Percentiles rank a stretch among this genome's conserved stretches.
Evolutionary conservation across 2,113 vertebrate species (phyloP).

Genomic region (Tachycineta bicolor): DNA sequence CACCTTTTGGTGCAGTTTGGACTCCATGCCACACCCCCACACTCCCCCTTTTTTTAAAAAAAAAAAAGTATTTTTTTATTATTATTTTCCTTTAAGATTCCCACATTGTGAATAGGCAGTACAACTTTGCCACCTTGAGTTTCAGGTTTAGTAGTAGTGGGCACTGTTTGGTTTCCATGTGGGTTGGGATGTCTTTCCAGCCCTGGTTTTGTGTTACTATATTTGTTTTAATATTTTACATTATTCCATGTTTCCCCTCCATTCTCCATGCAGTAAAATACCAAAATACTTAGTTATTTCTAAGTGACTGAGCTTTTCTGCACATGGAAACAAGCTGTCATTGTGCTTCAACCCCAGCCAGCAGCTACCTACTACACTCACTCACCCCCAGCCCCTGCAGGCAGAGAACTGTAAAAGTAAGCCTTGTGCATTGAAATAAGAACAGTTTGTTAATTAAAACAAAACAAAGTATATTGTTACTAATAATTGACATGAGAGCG

Average conservation of each 20-base stretch:
- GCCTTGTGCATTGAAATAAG: not conserved
- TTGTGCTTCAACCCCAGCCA: not conserved
- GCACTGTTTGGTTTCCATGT: not conserved
- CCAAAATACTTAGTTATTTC: not conserved
- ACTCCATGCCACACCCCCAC: not conserved
- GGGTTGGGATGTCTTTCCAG: not conserved
- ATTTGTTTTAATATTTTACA: not conserved
- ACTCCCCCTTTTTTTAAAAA: not conserved
- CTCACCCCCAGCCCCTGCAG: accelerated
- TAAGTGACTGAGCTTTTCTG: not conserved
- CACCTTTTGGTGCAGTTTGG: not conserved
- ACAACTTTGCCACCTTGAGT: not conserved
- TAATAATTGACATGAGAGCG: not conserved
- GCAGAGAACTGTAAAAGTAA: not conserved
- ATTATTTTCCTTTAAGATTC: not conserved
- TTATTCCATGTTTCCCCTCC: not conserved
- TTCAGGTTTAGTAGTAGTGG: not conserved
- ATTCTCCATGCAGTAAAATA: not conserved
- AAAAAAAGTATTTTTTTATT: not conserved
- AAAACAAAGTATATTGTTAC: not conserved
- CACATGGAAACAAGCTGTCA: not conserved
- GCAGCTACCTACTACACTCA: accelerated
- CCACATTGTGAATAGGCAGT: not conserved
- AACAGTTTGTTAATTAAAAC: not conserved
- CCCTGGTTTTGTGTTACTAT: not conserved